These are phyloP conservation scores for Acomys russatus DNA, from an alignment of 2,797 vertebrate genomes.

Conservation along the genomic window DNA sequence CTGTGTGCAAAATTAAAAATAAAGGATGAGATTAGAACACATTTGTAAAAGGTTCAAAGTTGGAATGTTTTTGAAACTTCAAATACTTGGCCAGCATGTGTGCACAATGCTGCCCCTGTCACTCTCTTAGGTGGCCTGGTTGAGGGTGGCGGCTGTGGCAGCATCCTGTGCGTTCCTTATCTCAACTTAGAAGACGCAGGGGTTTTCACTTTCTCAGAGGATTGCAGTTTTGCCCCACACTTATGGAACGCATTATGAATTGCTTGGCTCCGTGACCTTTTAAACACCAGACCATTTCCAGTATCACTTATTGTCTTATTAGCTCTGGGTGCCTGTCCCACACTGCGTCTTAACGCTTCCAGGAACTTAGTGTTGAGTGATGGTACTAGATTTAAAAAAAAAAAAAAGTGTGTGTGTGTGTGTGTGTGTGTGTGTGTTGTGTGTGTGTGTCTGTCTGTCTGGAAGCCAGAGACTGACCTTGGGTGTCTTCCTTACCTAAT, in stretches of 20 bases:
- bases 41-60: slow-evolving; percentile 84
- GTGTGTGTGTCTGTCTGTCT: neutral
- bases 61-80: slow-evolving; percentile 74
- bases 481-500: neutral
- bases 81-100: neutral
- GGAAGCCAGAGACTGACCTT: neutral
- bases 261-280: slow-evolving; percentile 49
- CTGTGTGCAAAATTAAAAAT: slow-evolving; percentile 88
- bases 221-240: slow-evolving; percentile 11
- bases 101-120: neutral
- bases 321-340: neutral
- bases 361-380: slow-evolving; percentile 11
- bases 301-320: neutral
- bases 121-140: neutral
- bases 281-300: neutral
- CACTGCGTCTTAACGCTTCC: neutral
- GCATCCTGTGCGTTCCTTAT: slow-evolving; percentile 55
- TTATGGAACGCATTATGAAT: slow-evolving; percentile 39
- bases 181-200: slow-evolving; percentile 3
- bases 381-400: too few species aligned
- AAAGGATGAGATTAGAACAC: slow-evolving; percentile 71
- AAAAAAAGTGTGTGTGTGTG: neutral
- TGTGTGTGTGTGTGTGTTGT: neutral
- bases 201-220: slow-evolving; percentile 48
- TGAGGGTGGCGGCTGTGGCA: neutral